Base-by-base conservation (phyloP, 2,797 vertebrate genomes). In the Lagocephalus sceleratus region DNA sequence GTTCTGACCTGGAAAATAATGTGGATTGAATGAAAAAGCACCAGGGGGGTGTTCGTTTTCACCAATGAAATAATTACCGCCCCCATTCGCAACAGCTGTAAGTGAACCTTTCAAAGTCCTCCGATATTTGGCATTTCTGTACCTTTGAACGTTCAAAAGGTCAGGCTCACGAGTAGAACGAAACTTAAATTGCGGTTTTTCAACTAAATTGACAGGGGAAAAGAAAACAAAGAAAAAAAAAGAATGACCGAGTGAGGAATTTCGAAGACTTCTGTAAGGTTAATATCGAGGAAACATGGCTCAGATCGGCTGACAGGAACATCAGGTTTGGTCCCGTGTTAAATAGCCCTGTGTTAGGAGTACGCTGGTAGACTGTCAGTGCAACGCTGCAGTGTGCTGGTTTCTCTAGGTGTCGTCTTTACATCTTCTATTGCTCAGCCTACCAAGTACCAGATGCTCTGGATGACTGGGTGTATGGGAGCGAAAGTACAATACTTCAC, bases 291-390 rank as follows among this genome's bases (percentile, higher is more conserved):
- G 56, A 54, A 59, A 73, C 51, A 50, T 60, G 83, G 75, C 78
- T 80, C 68, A 77, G 74, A 65, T 74, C 60, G 66, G 74, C 75
- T 54, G 67, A 85, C 57, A 75, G 86, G 85, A 90, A 90, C 87
- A 87, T 88, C 63, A 57, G 52, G 60, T 78, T 91, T 92, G 90
- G 90, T 91, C 91, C 90, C 68, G 60, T 77, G 62, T 69, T 75
- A 66, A 71, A 82, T 72, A 86, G 82, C 79, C 78, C 76, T 81
- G 66, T 82, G n/a, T 68, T 51, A 66, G 40, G 51, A 48, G 20
- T 21, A 56, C 47, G 19, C 54, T 23, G 68, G 54, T 57, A 61
- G 63, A 40, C 48, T 38, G 38, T 19, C 20, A 47, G 14, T 51
- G 57, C 55, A 63, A 76, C 82, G 89, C 85, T 87, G 87, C 80